Conservation (phyloP, 2,113 vertebrate species). For the Atrichornis clamosus region DNA sequence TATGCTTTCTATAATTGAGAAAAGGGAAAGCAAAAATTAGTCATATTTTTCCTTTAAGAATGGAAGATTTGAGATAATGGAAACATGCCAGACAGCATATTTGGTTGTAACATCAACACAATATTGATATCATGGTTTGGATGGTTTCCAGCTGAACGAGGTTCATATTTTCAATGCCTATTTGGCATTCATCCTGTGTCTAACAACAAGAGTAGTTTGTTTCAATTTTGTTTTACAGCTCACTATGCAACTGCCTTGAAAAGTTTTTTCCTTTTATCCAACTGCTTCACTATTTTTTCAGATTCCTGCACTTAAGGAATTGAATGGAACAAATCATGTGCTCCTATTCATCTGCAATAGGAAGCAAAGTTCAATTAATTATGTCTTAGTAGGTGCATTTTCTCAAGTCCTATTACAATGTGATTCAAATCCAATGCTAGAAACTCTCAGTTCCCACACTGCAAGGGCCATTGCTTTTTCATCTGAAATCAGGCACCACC, state of each 20-base stretch:
- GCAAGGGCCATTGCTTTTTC: not conserved
- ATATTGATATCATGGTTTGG: conserved; percentile 7
- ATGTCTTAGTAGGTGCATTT: not conserved
- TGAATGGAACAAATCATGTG: not conserved
- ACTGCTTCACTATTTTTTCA: not conserved
- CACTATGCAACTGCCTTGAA: not conserved
- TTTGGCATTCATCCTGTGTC: not conserved
- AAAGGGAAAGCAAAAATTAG: not conserved
- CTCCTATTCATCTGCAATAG: not conserved
- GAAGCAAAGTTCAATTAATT: not conserved
- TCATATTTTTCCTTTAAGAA: not conserved
- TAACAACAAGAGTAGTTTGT: conserved; percentile 13
- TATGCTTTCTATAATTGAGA: not conserved
- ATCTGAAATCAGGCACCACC: not conserved
- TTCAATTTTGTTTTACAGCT: conserved; percentile 8
- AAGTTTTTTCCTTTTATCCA: not conserved
- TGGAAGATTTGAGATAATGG: not conserved
- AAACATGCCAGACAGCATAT: not conserved
- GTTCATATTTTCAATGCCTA: not conserved
- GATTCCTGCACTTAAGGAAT: not conserved
- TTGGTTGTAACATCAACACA: conserved; percentile 6
- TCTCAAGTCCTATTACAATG: not conserved
- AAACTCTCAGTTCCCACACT: not conserved
- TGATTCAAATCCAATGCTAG: not conserved
- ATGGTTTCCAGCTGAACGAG: not conserved